A percentile compares a stretch with the other conserved stretches of the same genome.
phyloP scores from a whole-genome alignment of 2,888 invertebrate species.

The Hydrotaea diabolus region DNA sequence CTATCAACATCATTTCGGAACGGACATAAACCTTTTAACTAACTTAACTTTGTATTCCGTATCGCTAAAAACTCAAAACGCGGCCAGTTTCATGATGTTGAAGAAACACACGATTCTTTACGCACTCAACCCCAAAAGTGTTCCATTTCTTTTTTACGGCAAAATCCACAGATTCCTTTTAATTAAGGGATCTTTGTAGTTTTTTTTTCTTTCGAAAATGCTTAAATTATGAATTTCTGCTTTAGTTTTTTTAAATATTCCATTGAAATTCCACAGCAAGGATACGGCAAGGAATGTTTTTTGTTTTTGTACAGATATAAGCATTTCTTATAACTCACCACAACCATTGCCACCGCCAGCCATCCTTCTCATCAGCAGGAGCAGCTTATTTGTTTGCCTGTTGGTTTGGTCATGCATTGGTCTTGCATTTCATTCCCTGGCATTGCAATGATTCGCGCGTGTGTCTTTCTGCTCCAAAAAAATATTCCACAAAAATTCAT shows the following conservation, averaged over 20 bases:
- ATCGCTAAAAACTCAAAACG: too few species aligned
- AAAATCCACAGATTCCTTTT: slow-evolving; percentile 1
- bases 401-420: slow-evolving; percentile 46
- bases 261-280: slow-evolving; percentile 30
- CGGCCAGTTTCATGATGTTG: too few species aligned
- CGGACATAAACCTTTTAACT: too few species aligned
- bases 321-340: slow-evolving; percentile 37
- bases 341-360: not conserved
- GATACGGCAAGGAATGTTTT: slow-evolving; percentile 25
- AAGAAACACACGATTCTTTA: too few species aligned
- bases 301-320: not conserved
- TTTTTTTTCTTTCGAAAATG: slow-evolving; percentile 1
- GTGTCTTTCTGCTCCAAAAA: not conserved
- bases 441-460: not conserved
- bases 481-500: slow-evolving; percentile 58
- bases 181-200: not conserved
- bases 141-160: not conserved
- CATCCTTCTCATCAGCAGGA: slow-evolving; percentile 13
- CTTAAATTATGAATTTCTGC: not conserved
- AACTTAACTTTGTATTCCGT: too few species aligned
- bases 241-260: not conserved
- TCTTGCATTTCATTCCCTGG: too few species aligned
- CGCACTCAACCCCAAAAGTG: not conserved
- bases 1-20: too few species aligned
- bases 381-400: slow-evolving; percentile 10